Base-by-base conservation (phyloP, 2,888 invertebrate genomes). In the Troides aeacus region DNA sequence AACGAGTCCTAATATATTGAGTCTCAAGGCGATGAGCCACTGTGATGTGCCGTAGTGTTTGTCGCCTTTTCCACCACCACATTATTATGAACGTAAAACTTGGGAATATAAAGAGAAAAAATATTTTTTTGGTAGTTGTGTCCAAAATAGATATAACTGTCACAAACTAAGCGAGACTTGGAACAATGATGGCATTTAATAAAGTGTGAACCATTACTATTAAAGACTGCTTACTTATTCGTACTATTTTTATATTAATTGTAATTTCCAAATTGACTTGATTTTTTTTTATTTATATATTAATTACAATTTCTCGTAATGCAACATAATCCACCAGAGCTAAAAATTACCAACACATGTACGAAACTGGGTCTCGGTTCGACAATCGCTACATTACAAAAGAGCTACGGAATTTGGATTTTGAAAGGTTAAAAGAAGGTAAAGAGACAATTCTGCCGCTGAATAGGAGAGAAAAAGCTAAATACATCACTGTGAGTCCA, bases 321-420 rank as follows among this genome's bases (percentile, higher is more conserved):
- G n/a, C n/a, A 53, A 53, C 53, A 1, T 18, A n/a, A 53, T 53
- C n/a, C 6, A n/a, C 18, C 79, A 96, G 96, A 79, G 95, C 95
- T 0, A 89, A 95, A 72, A 92, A 94, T 75, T 97, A 96, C 79
- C 94, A 96, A 75, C 90, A 94, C 75, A 96, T 95, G 87, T 97
- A 94, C 83, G 87, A 96, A 77, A 94, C 94, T 0, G 93, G 93
- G 70, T 95, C 95, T 15, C 92, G 94, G 4, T 97, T 94, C 78
- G 96, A 96, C 79, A 97, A 97, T 79, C 90, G 93, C 17, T 97
- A 95, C 77, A 90, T 97, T 0, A 96, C 95, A 0, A 90, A 93
- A 70, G 93, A 95, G 74, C 92, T 97, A 62, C 87, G 94, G 1
- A 90, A 93, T 53, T 92, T 97, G 50, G 96, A 97, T 77, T 76